Conservation (phyloP, 2,888 invertebrate genomes). For the Anticlea derivata region DNA sequence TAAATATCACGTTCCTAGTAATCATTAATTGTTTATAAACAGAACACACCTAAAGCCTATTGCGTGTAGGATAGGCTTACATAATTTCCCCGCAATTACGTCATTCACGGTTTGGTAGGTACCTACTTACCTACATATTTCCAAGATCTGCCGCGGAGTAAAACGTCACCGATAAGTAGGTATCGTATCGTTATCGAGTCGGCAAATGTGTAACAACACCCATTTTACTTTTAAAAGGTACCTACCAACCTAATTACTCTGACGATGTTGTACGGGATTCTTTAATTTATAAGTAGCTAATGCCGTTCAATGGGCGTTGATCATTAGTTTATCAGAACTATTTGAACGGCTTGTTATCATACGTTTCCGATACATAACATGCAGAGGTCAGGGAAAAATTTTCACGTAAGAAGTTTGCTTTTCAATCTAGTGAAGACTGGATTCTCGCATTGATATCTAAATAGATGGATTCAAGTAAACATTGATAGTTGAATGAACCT, state of each 20-base stretch:
- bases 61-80: too few species aligned
- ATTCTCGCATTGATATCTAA: constrained; percentile 3
- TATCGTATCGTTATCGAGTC: too few species aligned
- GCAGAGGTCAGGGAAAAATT: constrained; percentile 14
- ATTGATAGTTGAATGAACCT: constrained; percentile 14
- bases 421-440: constrained; percentile 8
- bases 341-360: constrained; percentile 10
- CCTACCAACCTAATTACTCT: too few species aligned
- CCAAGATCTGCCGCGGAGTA: too few species aligned
- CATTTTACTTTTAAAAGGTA: too few species aligned
- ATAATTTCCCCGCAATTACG: too few species aligned
- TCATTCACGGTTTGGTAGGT: too few species aligned
- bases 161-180: too few species aligned
- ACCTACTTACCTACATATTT: too few species aligned
- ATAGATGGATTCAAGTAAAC: constrained; percentile 10
- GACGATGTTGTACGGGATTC: too few species aligned
- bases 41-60: neutral
- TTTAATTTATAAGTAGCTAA: too few species aligned
- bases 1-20: constrained; percentile 2
- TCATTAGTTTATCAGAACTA: constrained; percentile 11
- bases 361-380: constrained; percentile 1
- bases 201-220: too few species aligned
- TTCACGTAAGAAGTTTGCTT: constrained; percentile 3
- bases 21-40: neutral
- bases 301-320: constrained; percentile 4